These are phyloP conservation scores for Anomalospiza imberbis DNA, from an alignment of 2,797 vertebrate species.

Conservation along the genomic window DNA sequence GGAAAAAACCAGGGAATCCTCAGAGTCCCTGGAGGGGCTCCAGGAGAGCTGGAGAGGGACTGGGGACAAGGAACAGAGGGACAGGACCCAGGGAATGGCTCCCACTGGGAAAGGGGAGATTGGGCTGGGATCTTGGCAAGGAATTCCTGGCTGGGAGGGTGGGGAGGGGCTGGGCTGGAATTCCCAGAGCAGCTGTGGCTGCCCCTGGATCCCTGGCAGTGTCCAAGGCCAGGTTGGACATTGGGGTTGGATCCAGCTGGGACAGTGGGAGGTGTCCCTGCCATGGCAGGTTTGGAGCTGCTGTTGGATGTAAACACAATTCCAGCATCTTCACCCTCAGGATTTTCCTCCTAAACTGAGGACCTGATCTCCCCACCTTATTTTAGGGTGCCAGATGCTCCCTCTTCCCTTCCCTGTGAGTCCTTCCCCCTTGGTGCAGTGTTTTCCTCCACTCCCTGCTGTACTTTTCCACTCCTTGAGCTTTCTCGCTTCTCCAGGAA, in stretches of 20 bases:
- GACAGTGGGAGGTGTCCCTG: neutral
- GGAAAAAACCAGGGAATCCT: neutral
- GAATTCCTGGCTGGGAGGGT: neutral
- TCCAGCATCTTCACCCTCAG: neutral
- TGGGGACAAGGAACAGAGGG: neutral
- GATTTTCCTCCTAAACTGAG: neutral
- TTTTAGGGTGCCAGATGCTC: neutral
- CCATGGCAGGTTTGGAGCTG: neutral
- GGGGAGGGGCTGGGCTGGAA: neutral
- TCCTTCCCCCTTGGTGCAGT: neutral
- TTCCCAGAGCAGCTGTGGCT: neutral
- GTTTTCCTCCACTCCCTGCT: neutral
- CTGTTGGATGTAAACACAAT: neutral
- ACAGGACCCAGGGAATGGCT: neutral
- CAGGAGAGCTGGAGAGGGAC: neutral
- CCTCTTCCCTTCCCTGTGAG: neutral
- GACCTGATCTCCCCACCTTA: neutral
- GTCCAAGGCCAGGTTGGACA: neutral
- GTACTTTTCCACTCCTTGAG: constrained; percentile 54
- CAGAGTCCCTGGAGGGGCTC: neutral
- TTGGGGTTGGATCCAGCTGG: neutral
- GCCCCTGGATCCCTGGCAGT: neutral
- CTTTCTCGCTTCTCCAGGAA: constrained; percentile 4
- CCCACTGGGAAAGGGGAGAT: neutral
- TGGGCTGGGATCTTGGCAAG: neutral